Base-by-base conservation (phyloP, 2,888 invertebrate species). In the Ditula angustiorana region DNA sequence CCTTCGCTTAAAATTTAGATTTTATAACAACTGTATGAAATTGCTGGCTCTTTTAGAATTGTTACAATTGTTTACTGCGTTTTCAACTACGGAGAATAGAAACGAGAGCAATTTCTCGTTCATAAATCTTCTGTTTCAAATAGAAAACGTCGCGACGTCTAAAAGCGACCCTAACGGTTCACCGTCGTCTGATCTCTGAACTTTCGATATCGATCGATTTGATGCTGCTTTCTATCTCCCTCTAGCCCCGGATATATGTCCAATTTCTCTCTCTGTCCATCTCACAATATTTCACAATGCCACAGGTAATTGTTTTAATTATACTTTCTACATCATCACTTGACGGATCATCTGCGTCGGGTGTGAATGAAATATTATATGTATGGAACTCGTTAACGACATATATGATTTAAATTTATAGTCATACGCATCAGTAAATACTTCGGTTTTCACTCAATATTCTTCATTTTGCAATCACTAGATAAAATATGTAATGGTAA, bases 141-240 rank as follows among this genome's bases (percentile, higher is more conserved):
- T 61, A 62, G 59, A 65, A 64, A 66, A 47, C 33, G 23, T 78
- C 83, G 81, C 74, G 30, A 4, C 5, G 1, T 76, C 13, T 86
- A 81, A 85, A 80, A 0, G 2, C 37, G 1, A 24, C 33, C 61
- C 69, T 83, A 84, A 80, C 83, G 81, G 79, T 79, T 69, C 69
- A 63, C 74, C 79, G 82, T 83, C 81, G 80, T 80, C 77, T 78
- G 75, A 66, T 71, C 76, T 81, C 77, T 78, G 77, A 82, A 84
- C 88, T 88, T 88, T 88, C 87, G 78, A 85, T 86, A 82, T 84
- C 85, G 76, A 86, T 84, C 77, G 77, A 79, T 84, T 66, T 70
- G 61, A 61, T 67, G 60, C 47, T 52, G 50, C 71, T 52, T 35
- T 59, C 70, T 61, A 33, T 83, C 83, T 76, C 76, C 71, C 68